A percentile compares a stretch with the other conserved stretches of the same genome.
phyloP scores from a whole-genome alignment of 2,797 vertebrate genomes.

The Ptychobarbus kaznakovi region DNA sequence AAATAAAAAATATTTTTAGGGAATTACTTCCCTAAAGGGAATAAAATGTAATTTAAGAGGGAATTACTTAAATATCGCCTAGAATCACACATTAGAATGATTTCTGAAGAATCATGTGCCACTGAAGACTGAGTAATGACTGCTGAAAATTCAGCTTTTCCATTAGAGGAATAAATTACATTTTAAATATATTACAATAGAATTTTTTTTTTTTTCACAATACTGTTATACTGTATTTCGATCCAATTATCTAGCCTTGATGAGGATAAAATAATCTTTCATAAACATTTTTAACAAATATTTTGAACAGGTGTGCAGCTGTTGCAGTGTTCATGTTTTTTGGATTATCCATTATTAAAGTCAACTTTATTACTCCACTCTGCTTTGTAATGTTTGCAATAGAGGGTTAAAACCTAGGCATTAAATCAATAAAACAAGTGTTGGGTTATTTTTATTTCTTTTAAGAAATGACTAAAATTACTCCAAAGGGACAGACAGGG shows the following conservation, averaged over 20 bases:
- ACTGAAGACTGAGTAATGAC: background rate
- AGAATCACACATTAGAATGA: background rate
- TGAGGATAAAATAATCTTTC: background rate
- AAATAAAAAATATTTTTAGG: background rate
- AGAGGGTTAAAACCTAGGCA: background rate
- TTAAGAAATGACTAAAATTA: constrained; percentile 21
- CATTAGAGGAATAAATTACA: background rate
- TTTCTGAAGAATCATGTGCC: background rate
- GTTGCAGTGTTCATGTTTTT: background rate
- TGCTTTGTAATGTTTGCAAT: background rate
- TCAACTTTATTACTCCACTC: background rate
- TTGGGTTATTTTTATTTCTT: background rate
- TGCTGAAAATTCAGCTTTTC: background rate
- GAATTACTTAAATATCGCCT: background rate
- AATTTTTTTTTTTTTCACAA: background rate
- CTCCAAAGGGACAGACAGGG: constrained; percentile 13
- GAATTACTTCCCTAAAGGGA: too few relatives aligned
- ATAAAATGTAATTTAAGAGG: too few relatives aligned
- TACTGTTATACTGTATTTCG: background rate
- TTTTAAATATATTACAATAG: background rate
- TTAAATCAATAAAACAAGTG: background rate
- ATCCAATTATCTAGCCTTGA: too few relatives aligned
- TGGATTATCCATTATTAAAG: background rate
- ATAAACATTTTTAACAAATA: background rate
- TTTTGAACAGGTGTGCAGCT: background rate